Evolutionary conservation across 2,797 vertebrate species (phyloP).

Genomic region (Podargus strigoides): DNA sequence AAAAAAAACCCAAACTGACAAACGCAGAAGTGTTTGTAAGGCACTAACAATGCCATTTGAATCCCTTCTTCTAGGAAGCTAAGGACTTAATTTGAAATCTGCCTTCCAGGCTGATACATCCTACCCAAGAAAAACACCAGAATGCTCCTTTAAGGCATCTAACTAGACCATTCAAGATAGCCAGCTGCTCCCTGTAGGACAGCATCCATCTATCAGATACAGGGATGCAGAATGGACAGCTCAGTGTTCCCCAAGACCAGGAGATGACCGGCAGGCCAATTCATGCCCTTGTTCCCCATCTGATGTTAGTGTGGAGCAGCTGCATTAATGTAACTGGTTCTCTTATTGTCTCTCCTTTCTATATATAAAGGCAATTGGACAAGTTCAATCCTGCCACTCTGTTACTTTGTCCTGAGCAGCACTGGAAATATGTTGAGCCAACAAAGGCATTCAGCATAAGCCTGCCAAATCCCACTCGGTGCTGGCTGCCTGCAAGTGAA

Average conservation of each 20-base stretch:
- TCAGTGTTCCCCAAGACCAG: neutral
- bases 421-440: constrained; percentile 38
- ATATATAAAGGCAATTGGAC: constrained; percentile 28
- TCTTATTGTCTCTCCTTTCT: neutral
- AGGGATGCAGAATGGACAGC: neutral
- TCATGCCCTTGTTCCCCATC: neutral
- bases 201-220: neutral
- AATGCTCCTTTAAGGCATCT: neutral
- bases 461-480: constrained; percentile 17
- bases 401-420: neutral
- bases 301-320: neutral
- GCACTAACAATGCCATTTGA: neutral
- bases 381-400: neutral
- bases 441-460: neutral
- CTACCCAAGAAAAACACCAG: neutral
- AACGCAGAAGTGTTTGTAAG: neutral
- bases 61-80: neutral
- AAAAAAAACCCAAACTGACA: too few species aligned
- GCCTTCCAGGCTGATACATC: neutral
- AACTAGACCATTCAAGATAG: neutral
- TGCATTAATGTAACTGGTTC: neutral
- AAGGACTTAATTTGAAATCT: neutral
- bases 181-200: neutral
- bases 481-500: neutral
- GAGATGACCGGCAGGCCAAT: neutral